phyloP scores from a whole-genome alignment of 2,888 invertebrate genomes.

The Chaetogeoica ovagalla region DNA sequence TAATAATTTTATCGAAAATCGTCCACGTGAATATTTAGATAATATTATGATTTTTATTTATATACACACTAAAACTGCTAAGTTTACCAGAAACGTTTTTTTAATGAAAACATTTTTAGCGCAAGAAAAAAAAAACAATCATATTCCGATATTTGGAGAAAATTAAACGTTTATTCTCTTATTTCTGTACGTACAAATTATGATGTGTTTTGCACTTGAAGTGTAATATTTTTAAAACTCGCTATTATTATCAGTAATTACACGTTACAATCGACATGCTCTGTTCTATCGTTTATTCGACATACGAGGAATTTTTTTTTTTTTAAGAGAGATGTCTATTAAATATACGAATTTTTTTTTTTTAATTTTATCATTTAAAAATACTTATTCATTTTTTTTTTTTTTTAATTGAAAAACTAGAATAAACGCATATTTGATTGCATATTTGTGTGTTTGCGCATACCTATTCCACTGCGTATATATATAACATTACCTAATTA shows the following conservation, averaged over 20 bases:
- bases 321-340: neutral
- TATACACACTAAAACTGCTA: too few relatives aligned
- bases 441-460: slow-evolving; percentile 1
- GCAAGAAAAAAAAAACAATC: too few relatives aligned
- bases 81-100: too few relatives aligned
- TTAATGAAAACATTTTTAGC: too few relatives aligned
- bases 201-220: neutral
- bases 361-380: neutral
- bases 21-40: too few relatives aligned
- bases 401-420: slow-evolving; percentile 5
- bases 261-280: neutral
- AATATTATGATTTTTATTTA: too few relatives aligned
- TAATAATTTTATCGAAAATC: too few relatives aligned
- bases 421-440: neutral
- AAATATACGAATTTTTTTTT: neutral
- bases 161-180: neutral
- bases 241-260: neutral
- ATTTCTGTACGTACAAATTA: neutral
- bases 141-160: too few relatives aligned
- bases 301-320: slow-evolving; percentile 3
- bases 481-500: neutral
- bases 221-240: neutral
- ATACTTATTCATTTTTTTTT: neutral
- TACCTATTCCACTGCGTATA: neutral
- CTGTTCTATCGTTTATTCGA: slow-evolving; percentile 1